A percentile compares a stretch with the other conserved stretches of the same genome.
phyloP scores from a whole-genome alignment of 2,113 vertebrate genomes.

The Notiomystis cincta region DNA sequence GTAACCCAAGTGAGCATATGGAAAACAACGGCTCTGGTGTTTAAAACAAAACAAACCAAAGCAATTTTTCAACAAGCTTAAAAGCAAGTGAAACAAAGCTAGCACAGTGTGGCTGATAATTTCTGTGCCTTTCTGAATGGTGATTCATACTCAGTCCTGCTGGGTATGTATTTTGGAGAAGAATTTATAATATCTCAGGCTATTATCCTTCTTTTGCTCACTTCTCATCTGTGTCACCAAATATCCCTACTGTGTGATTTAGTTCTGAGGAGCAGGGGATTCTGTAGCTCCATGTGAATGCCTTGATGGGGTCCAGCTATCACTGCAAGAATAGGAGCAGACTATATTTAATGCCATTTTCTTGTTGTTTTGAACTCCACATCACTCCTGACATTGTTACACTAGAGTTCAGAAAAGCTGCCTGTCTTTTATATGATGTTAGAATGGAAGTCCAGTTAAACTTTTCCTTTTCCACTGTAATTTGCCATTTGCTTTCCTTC shows the following conservation, averaged over 20 bases:
- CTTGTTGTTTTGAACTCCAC: background rate
- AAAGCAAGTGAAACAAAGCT: background rate
- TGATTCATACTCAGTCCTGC: background rate
- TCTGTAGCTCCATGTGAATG: background rate
- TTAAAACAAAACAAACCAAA: background rate
- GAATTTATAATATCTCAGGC: constrained; percentile 15
- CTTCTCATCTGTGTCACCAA: constrained; percentile 37
- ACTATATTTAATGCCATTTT: background rate
- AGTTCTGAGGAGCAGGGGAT: background rate
- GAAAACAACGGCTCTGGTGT: background rate
- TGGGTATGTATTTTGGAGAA: constrained; percentile 41
- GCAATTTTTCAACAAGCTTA: background rate
- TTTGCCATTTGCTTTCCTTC: background rate
- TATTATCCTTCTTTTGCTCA: constrained; percentile 28
- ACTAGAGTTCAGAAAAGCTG: background rate
- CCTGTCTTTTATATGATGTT: background rate
- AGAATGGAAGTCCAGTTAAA: background rate
- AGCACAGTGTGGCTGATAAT: background rate
- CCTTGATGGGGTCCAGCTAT: background rate
- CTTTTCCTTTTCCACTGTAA: background rate
- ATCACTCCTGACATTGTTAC: background rate
- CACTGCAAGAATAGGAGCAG: background rate
- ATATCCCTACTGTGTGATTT: background rate
- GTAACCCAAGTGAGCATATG: background rate
- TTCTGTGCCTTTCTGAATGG: background rate